A percentile compares a stretch with the other conserved stretches of the same genome.
phyloP scores from a whole-genome alignment of 1,140 invertebrate genomes.

The Drosophila truncata region DNA sequence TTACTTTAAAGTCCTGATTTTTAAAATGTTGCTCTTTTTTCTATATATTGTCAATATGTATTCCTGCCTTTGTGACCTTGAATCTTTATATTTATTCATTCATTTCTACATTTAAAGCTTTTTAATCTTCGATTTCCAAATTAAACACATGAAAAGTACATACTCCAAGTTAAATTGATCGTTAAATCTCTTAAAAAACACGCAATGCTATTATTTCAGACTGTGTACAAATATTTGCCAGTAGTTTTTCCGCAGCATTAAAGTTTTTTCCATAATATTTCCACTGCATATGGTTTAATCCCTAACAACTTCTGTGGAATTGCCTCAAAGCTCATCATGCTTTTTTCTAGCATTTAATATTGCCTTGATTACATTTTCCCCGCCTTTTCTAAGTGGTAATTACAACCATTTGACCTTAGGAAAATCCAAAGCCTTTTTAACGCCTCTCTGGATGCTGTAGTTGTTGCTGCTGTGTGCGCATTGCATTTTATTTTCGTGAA shows the following conservation, averaged over 20 bases:
- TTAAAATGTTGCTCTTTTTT: no score
- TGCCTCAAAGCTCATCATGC: neutral
- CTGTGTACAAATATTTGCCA: conserved; percentile 2
- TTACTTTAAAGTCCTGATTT: no score
- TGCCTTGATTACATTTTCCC: conserved; percentile 11
- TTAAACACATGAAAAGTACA: neutral
- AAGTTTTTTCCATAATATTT: neutral
- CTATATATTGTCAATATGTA: no score
- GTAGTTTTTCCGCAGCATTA: neutral
- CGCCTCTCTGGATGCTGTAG: neutral
- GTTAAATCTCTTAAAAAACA: conserved; percentile 4
- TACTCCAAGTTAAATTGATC: neutral
- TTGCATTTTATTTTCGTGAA: conserved; percentile 59
- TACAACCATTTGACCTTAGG: conserved; percentile 47
- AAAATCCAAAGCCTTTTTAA: conserved; percentile 3
- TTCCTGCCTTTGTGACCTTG: neutral
- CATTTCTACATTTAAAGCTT: neutral
- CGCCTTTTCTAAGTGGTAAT: conserved; percentile 17
- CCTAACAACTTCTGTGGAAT: conserved; percentile 4
- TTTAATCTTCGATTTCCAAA: neutral
- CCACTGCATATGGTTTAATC: conserved; percentile 4
- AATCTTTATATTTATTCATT: neutral
- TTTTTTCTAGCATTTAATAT: conserved; percentile 12
- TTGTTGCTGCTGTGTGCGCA: conserved; percentile 7
- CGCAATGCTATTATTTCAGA: conserved; percentile 2